Conservation (phyloP, 2,113 vertebrate genomes). For the Vanacampus margaritifer region DNA sequence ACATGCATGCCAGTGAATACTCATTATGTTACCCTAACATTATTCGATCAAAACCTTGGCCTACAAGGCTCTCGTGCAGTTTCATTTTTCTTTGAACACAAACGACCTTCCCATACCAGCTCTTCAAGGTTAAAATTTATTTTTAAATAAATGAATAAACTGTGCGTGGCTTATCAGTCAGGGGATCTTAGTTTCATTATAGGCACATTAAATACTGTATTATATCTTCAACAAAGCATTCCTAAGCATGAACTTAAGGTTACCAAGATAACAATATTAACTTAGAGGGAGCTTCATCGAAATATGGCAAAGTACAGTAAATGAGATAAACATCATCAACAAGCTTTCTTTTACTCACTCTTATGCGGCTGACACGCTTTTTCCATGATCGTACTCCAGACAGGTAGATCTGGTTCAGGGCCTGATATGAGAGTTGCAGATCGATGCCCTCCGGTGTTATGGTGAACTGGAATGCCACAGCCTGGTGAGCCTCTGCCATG, state of each 20-base stretch:
- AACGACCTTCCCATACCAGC: not conserved
- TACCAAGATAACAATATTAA: too few relatives aligned
- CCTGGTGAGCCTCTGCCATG: conserved; percentile 90
- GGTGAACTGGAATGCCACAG: conserved; percentile 82
- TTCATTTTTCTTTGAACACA: not conserved
- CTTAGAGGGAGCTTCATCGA: too few relatives aligned
- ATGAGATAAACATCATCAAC: too few relatives aligned
- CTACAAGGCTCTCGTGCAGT: not conserved
- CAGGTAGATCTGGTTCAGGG: conserved; percentile 80
- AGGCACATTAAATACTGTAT: too few relatives aligned
- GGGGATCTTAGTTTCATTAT: too few relatives aligned
- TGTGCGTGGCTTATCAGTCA: too few relatives aligned
- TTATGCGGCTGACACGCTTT: conserved; percentile 77
- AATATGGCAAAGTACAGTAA: too few relatives aligned
- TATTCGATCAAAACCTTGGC: not conserved
- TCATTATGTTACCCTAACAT: not conserved
- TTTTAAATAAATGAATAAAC: not conserved
- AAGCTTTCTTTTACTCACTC: conserved; percentile 57
- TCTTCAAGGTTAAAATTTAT: too few relatives aligned
- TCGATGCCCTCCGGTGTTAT: conserved; percentile 78
- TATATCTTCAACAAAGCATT: too few relatives aligned
- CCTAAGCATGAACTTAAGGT: too few relatives aligned
- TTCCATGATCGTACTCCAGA: conserved; percentile 85
- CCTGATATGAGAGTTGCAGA: conserved; percentile 75
- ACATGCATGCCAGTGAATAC: not conserved